Conservation (phyloP, 2,797 vertebrate genomes). For the Siniperca obscura region DNA sequence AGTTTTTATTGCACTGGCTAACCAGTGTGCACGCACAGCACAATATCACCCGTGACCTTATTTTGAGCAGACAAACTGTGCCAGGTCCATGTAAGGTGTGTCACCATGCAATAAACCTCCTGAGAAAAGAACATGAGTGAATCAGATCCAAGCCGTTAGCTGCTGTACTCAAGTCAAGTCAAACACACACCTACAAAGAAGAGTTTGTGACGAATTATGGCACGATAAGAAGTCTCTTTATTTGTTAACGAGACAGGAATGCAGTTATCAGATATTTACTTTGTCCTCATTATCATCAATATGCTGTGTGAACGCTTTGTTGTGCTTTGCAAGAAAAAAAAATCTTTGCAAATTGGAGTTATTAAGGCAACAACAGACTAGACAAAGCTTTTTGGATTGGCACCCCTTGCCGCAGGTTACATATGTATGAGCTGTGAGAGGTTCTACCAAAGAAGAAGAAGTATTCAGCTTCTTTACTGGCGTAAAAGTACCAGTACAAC, state of each 20-base stretch:
- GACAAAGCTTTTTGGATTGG: not conserved
- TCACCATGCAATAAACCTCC: constrained; percentile 67
- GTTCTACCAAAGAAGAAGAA: not conserved
- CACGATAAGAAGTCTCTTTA: constrained; percentile 67
- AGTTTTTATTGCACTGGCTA: constrained; percentile 24
- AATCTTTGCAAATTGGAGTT: constrained; percentile 10
- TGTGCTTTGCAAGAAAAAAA: constrained; percentile 2
- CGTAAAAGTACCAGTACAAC: not conserved
- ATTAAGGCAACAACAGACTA: not conserved
- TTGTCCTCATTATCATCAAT: constrained; percentile 47
- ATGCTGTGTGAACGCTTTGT: constrained; percentile 25
- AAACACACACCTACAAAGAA: constrained; percentile 71
- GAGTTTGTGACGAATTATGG: constrained; percentile 61
- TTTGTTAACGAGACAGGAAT: constrained; percentile 66
- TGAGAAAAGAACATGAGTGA: constrained; percentile 62
- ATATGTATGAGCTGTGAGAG: not conserved
- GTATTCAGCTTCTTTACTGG: not conserved
- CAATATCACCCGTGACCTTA: constrained; percentile 59
- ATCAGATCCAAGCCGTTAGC: constrained; percentile 60
- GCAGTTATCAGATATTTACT: constrained; percentile 68
- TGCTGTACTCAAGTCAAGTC: constrained; percentile 57
- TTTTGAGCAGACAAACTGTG: constrained; percentile 70
- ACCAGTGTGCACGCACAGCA: constrained; percentile 12
- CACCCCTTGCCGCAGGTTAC: not conserved
- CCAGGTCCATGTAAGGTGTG: constrained; percentile 71